Evolutionary conservation across 2,888 invertebrate species (phyloP), one percentile per base, ranked within the genome.

Genomic region (Allophyes oxyacanthae): DNA sequence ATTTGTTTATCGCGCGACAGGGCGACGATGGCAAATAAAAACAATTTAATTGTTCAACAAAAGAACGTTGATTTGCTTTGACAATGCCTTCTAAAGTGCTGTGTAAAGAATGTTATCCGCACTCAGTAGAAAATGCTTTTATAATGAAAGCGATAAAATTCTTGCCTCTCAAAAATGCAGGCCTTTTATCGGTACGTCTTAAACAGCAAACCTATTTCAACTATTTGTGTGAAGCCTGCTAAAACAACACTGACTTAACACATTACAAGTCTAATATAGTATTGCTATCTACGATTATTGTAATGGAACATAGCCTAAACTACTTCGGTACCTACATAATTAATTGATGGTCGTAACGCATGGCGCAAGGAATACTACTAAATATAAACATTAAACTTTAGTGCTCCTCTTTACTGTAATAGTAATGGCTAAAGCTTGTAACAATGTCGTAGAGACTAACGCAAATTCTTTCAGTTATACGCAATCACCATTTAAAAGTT

Each of bases 361-460:
- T 65, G 64, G 64, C 38, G 45, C 50, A 64, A 64, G 34, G 60
- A 64, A 71, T 61, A 40, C 55, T 41, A 64, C 58, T 58, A 54
- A 83, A 89, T 86, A 89, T 91, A 91, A 91, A 92, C 90, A 91
- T 91, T 87, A 85, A 88, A 88, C 83, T 91, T 92, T 87, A 93
- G 77, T 85, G 72, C 77, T 66, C 70, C 78, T 82, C 81, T 86
- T 85, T 84, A 75, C 72, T 73, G 77, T 73, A 69, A 72, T 81
- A 84, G 92, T 94, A 94, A 94, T 94, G 94, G 94, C 84, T 78
- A 90, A 94, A 94, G 83, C 94, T 83, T 94, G 94, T 90, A 83
- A 82, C 87, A 82, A 81, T 84, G 83, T 85, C 79, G 72, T 76
- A 28, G 61, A 56, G 42, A 73, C 72, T 72, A 70, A 83, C 79